These are phyloP conservation scores for Peromyscus melanophrys DNA, from an alignment of 2,797 vertebrate genomes.

Conservation along the genomic window DNA sequence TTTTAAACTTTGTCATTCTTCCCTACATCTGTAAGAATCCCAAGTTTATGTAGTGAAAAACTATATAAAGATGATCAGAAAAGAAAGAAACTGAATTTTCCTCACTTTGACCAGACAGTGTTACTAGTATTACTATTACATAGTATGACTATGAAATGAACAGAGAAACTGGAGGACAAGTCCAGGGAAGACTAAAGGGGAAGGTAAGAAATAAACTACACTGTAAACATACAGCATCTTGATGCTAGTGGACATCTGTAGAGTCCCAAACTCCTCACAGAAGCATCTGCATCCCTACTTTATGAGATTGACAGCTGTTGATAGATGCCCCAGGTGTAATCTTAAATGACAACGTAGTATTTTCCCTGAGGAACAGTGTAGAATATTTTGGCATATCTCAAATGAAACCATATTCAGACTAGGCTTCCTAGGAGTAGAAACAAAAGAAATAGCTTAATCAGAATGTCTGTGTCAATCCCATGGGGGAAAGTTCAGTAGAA, in stretches of 20 bases:
- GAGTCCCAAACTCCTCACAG: not conserved
- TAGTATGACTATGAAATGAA: not conserved
- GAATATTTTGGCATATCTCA: not conserved
- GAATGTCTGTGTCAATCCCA: accelerated
- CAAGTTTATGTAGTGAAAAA: not conserved
- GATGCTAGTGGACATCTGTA: not conserved
- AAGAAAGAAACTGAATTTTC: not conserved
- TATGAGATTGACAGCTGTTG: not conserved
- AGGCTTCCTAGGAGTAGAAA: not conserved
- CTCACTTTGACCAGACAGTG: conserved; percentile 3
- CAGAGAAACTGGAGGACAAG: not conserved
- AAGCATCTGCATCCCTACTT: not conserved
- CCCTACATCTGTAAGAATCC: not conserved
- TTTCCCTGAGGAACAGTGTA: not conserved
- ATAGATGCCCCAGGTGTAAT: not conserved
- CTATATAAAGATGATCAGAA: not conserved
- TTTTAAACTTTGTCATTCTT: not conserved
- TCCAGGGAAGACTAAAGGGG: not conserved
- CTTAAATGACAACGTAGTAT: not conserved
- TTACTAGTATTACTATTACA: not conserved
- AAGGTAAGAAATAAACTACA: not conserved
- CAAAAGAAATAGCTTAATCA: not conserved
- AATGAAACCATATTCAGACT: not conserved
- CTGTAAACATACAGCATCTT: not conserved
- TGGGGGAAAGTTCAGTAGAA: too few relatives aligned